Conservation (phyloP, 2,113 vertebrate species). For the Cryptoleucopteryx plumbea region DNA sequence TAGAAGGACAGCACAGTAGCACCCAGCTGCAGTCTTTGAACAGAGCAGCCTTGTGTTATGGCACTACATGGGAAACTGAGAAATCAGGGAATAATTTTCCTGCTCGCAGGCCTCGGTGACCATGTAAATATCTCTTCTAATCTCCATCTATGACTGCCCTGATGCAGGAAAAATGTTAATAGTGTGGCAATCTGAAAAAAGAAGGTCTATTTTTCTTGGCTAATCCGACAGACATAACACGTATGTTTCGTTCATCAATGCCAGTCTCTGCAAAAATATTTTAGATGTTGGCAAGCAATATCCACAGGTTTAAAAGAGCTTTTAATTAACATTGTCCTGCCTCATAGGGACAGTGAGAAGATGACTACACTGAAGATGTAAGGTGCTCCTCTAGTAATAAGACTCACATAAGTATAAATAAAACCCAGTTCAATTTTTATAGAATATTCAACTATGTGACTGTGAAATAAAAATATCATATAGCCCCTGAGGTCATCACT, state of each 20-base stretch:
- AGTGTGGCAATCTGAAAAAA: neutral
- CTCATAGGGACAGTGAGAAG: neutral
- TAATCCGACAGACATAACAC: neutral
- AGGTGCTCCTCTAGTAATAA: neutral
- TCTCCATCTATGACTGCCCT: neutral
- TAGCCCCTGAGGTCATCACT: neutral
- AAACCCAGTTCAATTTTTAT: neutral
- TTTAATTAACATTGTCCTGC: neutral
- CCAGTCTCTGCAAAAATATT: neutral
- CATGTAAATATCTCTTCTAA: neutral
- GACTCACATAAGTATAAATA: neutral
- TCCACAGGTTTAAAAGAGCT: neutral
- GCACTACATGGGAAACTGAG: neutral
- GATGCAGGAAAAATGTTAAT: neutral
- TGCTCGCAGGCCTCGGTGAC: neutral
- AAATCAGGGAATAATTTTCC: neutral
- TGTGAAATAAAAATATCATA: neutral
- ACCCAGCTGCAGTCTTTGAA: neutral
- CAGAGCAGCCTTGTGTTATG: neutral
- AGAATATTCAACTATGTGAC: neutral
- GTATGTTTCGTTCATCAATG: neutral
- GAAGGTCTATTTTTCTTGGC: neutral
- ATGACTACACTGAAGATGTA: neutral
- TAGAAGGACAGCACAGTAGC: neutral
- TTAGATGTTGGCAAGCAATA: neutral